Evolutionary conservation across 2,888 invertebrate genomes (phyloP).

Genomic region (Syrista parreyssii): DNA sequence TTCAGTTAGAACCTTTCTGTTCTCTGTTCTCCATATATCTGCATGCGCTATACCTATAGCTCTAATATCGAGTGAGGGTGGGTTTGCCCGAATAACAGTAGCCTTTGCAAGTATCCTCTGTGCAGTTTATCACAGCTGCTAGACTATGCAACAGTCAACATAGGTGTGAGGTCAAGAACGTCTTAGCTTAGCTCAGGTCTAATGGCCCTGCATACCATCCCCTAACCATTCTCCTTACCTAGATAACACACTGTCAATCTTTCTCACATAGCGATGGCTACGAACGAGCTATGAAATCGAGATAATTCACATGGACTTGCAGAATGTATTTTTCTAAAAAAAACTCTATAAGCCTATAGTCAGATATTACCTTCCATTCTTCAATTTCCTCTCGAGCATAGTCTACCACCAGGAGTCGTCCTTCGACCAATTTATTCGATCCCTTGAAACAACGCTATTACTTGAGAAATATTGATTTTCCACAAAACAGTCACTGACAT

Average conservation of each 20-base stretch:
- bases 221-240: background rate
- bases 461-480: background rate
- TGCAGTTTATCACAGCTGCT: conserved; percentile 2
- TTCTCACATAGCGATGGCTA: background rate
- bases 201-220: conserved; percentile 2
- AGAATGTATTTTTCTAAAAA: background rate
- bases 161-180: conserved; percentile 4
- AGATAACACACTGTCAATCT: background rate
- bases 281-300: background rate
- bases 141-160: conserved; percentile 6
- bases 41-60: background rate
- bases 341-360: background rate
- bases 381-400: background rate
- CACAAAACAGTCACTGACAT: background rate
- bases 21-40: background rate
- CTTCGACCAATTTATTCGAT: background rate
- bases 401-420: background rate
- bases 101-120: background rate
- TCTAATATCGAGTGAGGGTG: background rate
- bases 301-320: background rate
- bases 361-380: background rate
- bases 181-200: conserved; percentile 1
- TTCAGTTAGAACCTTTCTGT: background rate
- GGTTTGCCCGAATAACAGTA: background rate
- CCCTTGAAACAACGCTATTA: too few relatives aligned